Evolutionary conservation across 35 echinoderm and acorn worm species (phyloP).

Genomic region (Acanthaster planci): DNA sequence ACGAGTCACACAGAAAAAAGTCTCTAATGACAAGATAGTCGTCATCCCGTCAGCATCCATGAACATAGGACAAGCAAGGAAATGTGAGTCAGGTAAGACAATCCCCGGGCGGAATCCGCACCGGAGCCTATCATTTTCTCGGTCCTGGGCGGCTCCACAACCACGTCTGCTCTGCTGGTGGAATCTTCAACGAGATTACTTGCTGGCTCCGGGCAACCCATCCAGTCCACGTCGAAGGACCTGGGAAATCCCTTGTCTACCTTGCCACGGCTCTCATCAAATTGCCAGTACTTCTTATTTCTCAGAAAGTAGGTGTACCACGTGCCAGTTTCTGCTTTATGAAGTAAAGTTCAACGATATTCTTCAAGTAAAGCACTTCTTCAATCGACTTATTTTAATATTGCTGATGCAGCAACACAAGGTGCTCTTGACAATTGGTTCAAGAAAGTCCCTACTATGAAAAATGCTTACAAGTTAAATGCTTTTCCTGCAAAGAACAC

Average conservation of each 20-base stretch:
- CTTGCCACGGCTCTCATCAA: constrained; percentile 67
- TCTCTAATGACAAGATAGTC: not conserved
- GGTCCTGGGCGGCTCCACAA: not conserved
- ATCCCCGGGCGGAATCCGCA: not conserved
- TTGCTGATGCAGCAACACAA: too few species aligned
- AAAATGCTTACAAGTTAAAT: too few species aligned
- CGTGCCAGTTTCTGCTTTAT: constrained; percentile 28
- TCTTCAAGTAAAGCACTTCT: too few species aligned
- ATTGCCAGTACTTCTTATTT: constrained; percentile 81
- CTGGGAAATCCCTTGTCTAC: constrained; percentile 83
- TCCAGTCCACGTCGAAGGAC: constrained; percentile 83
- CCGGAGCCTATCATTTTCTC: not conserved
- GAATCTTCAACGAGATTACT: not conserved
- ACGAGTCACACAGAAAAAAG: constrained; percentile 4
- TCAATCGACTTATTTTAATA: too few species aligned
- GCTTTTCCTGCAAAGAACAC: too few species aligned
- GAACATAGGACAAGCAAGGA: not conserved
- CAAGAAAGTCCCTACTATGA: too few species aligned
- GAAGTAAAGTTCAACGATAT: not conserved
- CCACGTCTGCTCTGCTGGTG: not conserved
- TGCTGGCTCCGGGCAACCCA: constrained; percentile 56
- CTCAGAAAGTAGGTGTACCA: constrained; percentile 91
- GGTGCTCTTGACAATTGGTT: too few species aligned
- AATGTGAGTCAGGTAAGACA: not conserved
- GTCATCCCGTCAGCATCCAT: not conserved